Evolutionary conservation across 2,888 invertebrate species (phyloP).

Genomic region (Spodoptera exigua): DNA sequence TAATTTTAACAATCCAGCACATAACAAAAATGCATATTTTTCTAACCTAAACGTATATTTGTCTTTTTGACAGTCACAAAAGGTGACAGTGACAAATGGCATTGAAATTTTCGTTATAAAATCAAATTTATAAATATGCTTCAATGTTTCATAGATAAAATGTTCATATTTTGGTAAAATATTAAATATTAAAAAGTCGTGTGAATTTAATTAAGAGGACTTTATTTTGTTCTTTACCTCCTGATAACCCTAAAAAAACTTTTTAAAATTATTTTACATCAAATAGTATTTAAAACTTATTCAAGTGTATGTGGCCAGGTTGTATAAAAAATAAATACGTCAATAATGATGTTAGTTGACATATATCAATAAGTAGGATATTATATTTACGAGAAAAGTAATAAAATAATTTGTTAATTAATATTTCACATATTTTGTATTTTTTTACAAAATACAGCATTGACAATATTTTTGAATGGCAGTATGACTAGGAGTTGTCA

Average conservation of each 20-base stretch:
- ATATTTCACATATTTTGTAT: slow-evolving; percentile 2
- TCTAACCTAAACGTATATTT: slow-evolving; percentile 26
- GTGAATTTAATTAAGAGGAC: too few relatives aligned
- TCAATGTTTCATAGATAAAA: not conserved
- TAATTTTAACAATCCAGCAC: not conserved
- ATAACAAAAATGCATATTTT: not conserved
- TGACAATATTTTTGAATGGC: slow-evolving; percentile 63
- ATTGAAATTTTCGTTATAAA: slow-evolving; percentile 18
- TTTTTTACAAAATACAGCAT: slow-evolving; percentile 15
- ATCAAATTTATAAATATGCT: not conserved
- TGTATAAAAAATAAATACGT: too few relatives aligned
- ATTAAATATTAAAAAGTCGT: too few relatives aligned
- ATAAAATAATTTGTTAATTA: slow-evolving; percentile 11
- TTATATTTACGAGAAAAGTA: not conserved
- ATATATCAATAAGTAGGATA: slow-evolving; percentile 3
- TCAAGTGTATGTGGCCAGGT: too few relatives aligned
- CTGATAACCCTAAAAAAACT: too few relatives aligned
- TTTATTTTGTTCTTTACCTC: too few relatives aligned
- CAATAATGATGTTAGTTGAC: too few relatives aligned
- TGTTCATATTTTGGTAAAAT: too few relatives aligned
- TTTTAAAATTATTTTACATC: too few relatives aligned
- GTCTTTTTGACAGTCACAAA: not conserved
- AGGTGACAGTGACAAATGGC: slow-evolving; percentile 9
- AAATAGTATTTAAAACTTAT: too few relatives aligned
- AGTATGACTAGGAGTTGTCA: slow-evolving; percentile 75